These are phyloP conservation scores for Equus quagga DNA, from an alignment of 2,113 vertebrate genomes.

Conservation along the genomic window DNA sequence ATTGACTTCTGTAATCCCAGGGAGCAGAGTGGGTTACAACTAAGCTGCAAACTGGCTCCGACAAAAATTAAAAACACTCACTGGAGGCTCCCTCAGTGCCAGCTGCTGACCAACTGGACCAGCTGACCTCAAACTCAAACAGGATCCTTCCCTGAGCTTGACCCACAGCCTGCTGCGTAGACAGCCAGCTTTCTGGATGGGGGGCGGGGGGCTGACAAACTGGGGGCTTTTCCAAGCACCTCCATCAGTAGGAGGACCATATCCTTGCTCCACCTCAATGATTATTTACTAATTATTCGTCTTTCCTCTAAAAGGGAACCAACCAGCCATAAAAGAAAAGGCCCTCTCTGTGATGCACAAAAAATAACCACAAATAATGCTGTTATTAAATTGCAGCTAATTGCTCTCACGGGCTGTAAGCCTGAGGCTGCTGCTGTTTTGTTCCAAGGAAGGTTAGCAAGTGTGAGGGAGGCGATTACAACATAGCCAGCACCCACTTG, in stretches of 20 bases:
- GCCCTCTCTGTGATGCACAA: background rate
- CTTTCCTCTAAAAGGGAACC: background rate
- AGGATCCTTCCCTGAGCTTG: background rate
- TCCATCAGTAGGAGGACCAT: background rate
- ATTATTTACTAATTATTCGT: background rate
- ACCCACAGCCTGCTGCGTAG: background rate
- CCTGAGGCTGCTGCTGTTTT: no score
- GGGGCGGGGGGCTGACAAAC: background rate
- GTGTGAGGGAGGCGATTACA: background rate
- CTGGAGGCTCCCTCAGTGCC: background rate
- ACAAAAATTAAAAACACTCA: background rate
- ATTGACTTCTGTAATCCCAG: background rate
- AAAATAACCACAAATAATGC: background rate
- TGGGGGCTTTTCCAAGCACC: background rate
- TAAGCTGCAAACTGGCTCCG: background rate
- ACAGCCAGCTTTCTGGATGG: background rate
- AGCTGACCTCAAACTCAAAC: background rate
- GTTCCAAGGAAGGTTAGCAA: background rate
- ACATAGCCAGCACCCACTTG: background rate
- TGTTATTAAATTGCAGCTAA: rapidly evolving
- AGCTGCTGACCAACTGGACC: background rate
- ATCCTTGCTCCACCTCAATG: background rate
- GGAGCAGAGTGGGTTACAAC: background rate
- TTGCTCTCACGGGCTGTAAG: background rate
- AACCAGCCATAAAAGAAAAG: background rate